phyloP scores from a whole-genome alignment of 1,140 invertebrate species.

The Thrips palmi region DNA sequence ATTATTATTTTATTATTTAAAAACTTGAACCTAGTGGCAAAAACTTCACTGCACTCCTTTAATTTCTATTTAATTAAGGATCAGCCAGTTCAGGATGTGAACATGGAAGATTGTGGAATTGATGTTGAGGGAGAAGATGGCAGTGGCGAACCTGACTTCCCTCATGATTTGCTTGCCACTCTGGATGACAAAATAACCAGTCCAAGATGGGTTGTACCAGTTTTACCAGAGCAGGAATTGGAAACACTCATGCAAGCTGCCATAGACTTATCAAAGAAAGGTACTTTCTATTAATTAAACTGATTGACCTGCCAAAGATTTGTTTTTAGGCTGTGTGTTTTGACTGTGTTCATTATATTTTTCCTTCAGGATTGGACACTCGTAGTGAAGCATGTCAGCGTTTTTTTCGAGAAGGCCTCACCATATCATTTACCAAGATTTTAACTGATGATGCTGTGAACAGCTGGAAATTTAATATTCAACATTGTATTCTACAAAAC shows the following conservation, averaged over 20 bases:
- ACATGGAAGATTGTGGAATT: conserved; percentile 25
- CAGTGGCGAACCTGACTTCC: conserved; percentile 43
- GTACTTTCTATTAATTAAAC: conserved; percentile 23
- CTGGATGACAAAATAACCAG: conserved; percentile 90
- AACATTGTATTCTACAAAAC: conserved; percentile 85
- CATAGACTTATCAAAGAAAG: conserved; percentile 65
- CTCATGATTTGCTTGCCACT: conserved; percentile 61
- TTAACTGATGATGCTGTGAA: conserved; percentile 95
- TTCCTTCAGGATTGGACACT: conserved; percentile 57
- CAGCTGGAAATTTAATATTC: conserved; percentile 94
- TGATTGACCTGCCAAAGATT: too few relatives aligned
- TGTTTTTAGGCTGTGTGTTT: conserved; percentile 3
- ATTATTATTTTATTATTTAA: too few relatives aligned
- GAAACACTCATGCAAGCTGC: conserved; percentile 79
- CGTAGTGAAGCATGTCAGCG: conserved; percentile 80
- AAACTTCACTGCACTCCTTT: neutral
- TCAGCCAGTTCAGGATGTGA: conserved; percentile 28
- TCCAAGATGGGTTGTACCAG: conserved; percentile 91
- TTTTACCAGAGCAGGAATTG: conserved; percentile 87
- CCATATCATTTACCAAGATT: conserved; percentile 91
- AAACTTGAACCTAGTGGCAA: neutral
- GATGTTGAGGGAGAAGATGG: conserved; percentile 25
- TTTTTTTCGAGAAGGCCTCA: conserved; percentile 88
- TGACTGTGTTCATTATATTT: conserved; percentile 12
- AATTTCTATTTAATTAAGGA: conserved; percentile 1